Evolutionary conservation across 2,888 invertebrate species (phyloP).

Genomic region (Sthenelais limicola): DNA sequence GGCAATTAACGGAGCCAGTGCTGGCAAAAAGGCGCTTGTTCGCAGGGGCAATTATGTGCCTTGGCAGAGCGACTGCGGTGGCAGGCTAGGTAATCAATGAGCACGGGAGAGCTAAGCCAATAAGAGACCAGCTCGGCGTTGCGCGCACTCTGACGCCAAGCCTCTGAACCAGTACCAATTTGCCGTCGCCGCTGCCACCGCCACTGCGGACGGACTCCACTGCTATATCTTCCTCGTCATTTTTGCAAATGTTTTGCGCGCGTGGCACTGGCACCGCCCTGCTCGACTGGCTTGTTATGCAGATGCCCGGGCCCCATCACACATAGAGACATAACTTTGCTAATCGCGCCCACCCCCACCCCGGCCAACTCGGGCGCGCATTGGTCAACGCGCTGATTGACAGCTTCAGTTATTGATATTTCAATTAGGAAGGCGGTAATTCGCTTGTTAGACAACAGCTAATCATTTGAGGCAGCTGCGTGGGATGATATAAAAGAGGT

Average conservation of each 20-base stretch:
- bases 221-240: too few relatives aligned
- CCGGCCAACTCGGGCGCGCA: background rate
- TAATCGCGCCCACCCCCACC: constrained; percentile 18
- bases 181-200: background rate
- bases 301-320: background rate
- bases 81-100: constrained; percentile 33
- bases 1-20: constrained; percentile 39
- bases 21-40: constrained; percentile 34
- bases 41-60: constrained; percentile 38
- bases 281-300: constrained; percentile 14
- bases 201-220: background rate
- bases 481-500: constrained; percentile 1
- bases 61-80: constrained; percentile 31
- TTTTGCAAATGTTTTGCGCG: too few relatives aligned
- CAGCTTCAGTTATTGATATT: constrained; percentile 44
- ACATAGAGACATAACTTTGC: background rate
- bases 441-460: constrained; percentile 43
- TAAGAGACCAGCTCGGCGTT: constrained; percentile 10
- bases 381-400: constrained; percentile 40
- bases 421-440: constrained; percentile 46
- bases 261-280: too few relatives aligned
- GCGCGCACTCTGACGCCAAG: background rate
- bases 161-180: background rate
- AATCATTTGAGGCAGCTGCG: constrained; percentile 26
- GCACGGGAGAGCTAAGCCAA: constrained; percentile 34